These are phyloP conservation scores for Lasioglossum zephyrum DNA, from an alignment of 2,888 invertebrate species.

Conservation along the genomic window DNA sequence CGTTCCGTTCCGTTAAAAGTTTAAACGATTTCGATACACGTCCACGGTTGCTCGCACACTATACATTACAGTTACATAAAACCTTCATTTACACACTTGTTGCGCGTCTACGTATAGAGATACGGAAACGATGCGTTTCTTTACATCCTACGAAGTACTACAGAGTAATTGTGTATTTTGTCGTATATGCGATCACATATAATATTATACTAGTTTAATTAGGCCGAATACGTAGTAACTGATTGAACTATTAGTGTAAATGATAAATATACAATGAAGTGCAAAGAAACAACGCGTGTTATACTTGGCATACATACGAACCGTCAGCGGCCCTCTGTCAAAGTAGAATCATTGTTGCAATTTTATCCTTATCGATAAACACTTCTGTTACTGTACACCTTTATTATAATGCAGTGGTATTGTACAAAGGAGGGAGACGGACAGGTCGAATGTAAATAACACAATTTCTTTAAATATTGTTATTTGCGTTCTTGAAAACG, in stretches of 20 bases:
- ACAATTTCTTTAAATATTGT: too few species aligned
- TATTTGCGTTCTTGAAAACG: not conserved
- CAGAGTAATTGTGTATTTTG: constrained; percentile 9
- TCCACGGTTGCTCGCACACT: not conserved
- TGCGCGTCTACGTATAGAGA: not conserved
- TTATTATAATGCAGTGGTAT: not conserved
- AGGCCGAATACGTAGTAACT: constrained; percentile 50
- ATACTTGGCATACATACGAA: not conserved
- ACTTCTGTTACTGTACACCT: not conserved
- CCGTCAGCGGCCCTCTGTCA: not conserved
- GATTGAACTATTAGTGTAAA: constrained; percentile 21
- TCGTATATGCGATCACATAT: constrained; percentile 2
- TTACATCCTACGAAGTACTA: not conserved
- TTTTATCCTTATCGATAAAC: not conserved
- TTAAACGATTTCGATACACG: not conserved
- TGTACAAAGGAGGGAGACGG: not conserved
- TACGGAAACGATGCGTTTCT: constrained; percentile 18
- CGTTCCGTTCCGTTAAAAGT: not conserved
- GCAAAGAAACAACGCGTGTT: not conserved
- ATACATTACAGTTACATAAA: constrained; percentile 36
- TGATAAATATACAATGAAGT: not conserved
- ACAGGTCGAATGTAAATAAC: not conserved
- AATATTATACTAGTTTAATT: constrained; percentile 32
- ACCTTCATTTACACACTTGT: not conserved
- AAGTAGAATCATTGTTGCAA: not conserved